A percentile compares a stretch with the other conserved stretches of the same genome.
These are phyloP conservation scores for Micromys minutus DNA, from an alignment of 2,113 vertebrate genomes.

Conservation along the genomic window DNA sequence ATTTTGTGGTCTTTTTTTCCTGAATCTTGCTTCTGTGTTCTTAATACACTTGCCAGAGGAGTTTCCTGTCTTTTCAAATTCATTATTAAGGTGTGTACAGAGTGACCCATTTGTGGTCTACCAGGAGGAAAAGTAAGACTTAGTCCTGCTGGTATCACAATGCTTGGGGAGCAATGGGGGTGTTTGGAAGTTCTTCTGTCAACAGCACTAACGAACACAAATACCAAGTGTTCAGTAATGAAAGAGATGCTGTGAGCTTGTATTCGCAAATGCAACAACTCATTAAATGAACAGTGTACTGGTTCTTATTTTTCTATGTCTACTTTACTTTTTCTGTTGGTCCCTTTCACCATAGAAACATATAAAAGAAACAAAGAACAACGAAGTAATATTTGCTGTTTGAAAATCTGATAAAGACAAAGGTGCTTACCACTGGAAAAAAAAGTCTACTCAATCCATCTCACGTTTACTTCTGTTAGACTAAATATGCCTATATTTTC, in stretches of 20 bases:
- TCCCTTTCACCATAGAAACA: constrained; percentile 59
- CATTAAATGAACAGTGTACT: neutral
- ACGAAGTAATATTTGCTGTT: constrained; percentile 56
- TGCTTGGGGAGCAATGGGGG: neutral
- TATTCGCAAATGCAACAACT: constrained; percentile 27
- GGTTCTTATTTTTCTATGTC: constrained; percentile 26
- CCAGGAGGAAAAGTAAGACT: neutral
- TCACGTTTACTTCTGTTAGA: constrained; percentile 64
- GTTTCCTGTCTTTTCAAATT: neutral
- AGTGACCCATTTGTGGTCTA: neutral
- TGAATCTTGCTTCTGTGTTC: constrained; percentile 25
- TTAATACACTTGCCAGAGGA: neutral
- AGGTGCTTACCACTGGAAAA: constrained; percentile 64
- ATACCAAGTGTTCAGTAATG: neutral
- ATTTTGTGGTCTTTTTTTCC: neutral
- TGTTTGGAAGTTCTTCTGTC: constrained; percentile 25
- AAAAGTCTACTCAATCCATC: constrained; percentile 15
- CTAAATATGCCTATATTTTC: constrained; percentile 64
- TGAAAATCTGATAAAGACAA: constrained; percentile 69
- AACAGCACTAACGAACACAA: neutral
- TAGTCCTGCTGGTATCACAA: neutral
- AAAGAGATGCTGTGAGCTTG: neutral
- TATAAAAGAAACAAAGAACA: constrained; percentile 57
- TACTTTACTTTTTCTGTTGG: neutral
- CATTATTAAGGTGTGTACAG: neutral